Evolutionary conservation across 2,888 invertebrate species (phyloP).

Genomic region (Anthrax anthrax): DNA sequence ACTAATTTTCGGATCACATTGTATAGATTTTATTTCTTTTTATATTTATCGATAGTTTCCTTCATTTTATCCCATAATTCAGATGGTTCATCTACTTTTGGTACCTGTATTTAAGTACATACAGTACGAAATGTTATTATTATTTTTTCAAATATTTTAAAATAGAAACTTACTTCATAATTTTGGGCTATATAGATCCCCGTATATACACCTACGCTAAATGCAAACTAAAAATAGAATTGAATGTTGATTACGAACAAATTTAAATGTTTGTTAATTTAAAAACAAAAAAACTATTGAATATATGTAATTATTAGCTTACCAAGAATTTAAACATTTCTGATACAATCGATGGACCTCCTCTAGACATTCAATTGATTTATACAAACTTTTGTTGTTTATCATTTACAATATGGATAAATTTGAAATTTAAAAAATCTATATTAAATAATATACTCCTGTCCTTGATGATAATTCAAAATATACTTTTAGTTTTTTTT

Average conservation of each 20-base stretch:
- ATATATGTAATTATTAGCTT: slow-evolving; percentile 15
- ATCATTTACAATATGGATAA: too few relatives aligned
- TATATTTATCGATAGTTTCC: slow-evolving; percentile 41
- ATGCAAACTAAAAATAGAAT: slow-evolving; percentile 40
- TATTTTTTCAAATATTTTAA: background rate
- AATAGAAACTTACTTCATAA: slow-evolving; percentile 43
- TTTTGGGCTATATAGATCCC: slow-evolving; percentile 60
- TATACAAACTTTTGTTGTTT: too few relatives aligned
- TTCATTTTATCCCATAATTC: slow-evolving; percentile 55
- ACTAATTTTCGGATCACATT: too few relatives aligned
- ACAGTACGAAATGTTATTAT: background rate
- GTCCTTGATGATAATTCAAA: too few relatives aligned
- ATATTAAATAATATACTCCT: too few relatives aligned
- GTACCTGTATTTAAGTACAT: slow-evolving; percentile 45
- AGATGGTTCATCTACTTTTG: slow-evolving; percentile 70
- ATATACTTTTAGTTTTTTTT: too few relatives aligned
- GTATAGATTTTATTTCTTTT: too few relatives aligned
- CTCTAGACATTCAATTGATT: too few relatives aligned
- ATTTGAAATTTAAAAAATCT: too few relatives aligned
- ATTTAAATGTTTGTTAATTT: slow-evolving; percentile 9
- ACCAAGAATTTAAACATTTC: slow-evolving; percentile 31
- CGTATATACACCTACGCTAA: slow-evolving; percentile 52
- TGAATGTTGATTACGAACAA: too few relatives aligned
- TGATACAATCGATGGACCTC: too few relatives aligned
- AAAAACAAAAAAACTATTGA: background rate